Base-by-base conservation (phyloP, 2,888 invertebrate species). In the Parnassius smintheus region DNA sequence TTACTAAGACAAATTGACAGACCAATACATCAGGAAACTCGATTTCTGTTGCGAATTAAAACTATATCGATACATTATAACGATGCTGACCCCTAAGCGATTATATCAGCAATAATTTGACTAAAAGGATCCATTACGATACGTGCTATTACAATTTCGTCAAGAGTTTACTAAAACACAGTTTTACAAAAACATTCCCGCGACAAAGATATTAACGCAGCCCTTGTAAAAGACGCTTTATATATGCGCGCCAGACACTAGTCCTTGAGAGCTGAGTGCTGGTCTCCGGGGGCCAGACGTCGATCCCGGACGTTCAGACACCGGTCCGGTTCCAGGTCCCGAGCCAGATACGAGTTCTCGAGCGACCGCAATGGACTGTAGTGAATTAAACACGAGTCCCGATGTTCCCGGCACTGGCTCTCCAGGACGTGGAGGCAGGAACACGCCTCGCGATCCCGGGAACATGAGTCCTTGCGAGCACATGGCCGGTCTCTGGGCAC, bases 361-460 rank as follows among this genome's bases (percentile, higher is more conserved):
- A 8, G 25, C 9, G 58, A 22, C 44, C 18, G 50, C n/a, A 4
- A 25, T 1, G n/a, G 50, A 9, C 18, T 12, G 12, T 12, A n/a
- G 54, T 13, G 54, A 54, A 4, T 42, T 12, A 13, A 48, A 52
- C 11, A 25, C 12, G 35, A 53, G 46, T 12, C 54, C 48, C 8
- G 9, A 35, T 25, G 61, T 3, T 10, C 56, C 56, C 10, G 50
- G n/a, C n/a, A 12, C n/a, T n/a, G 56, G 51, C 41, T 25, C 56
- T 1, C 25, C 46, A 12, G 51, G 10, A 18, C 13, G 42, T 3
- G 50, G 25, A n/a, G 25, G n/a, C 9, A 49, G 22, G 4, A 54
- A 49, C 41, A 55, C 44, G 3, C 55, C 55, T 44, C 13, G 55
- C 50, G 55, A 13, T 12, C 50, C n/a, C 35, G 60, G 22, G 45